A percentile compares a stretch with the other conserved stretches of the same genome.
phyloP scores from a whole-genome alignment of 2,888 invertebrate species.

The Empis livida region DNA sequence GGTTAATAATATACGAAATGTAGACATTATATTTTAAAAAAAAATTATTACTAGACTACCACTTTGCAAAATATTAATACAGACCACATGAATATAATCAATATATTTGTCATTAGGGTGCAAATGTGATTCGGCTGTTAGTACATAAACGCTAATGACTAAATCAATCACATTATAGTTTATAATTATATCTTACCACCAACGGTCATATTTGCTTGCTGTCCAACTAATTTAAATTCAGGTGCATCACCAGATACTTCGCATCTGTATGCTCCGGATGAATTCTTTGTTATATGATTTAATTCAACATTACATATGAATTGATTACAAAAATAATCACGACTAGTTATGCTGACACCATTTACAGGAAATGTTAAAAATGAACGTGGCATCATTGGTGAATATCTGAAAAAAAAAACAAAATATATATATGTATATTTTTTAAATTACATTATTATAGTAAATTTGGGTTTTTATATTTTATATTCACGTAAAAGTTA shows the following conservation, averaged over 20 bases:
- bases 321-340: slow-evolving; percentile 35
- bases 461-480: too few relatives aligned
- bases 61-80: too few relatives aligned
- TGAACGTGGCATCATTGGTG: slow-evolving; percentile 33
- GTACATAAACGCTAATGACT: too few relatives aligned
- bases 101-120: too few relatives aligned
- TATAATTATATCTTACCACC: slow-evolving; percentile 35
- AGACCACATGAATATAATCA: too few relatives aligned
- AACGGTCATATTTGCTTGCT: slow-evolving; percentile 45
- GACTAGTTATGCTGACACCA: slow-evolving; percentile 32
- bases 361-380: slow-evolving; percentile 34
- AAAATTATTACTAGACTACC: too few relatives aligned
- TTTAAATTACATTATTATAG: not conserved
- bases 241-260: slow-evolving; percentile 51
- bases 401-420: slow-evolving; percentile 25
- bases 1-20: too few relatives aligned
- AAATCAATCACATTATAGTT: too few relatives aligned
- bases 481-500: too few relatives aligned
- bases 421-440: not conserved
- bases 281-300: slow-evolving; percentile 28
- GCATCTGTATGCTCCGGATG: slow-evolving; percentile 45
- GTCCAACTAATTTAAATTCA: slow-evolving; percentile 43
- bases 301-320: slow-evolving; percentile 35
- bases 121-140: too few relatives aligned
- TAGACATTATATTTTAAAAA: too few relatives aligned